Conservation (phyloP, 2,797 vertebrate genomes). For the Glossophaga mutica region DNA sequence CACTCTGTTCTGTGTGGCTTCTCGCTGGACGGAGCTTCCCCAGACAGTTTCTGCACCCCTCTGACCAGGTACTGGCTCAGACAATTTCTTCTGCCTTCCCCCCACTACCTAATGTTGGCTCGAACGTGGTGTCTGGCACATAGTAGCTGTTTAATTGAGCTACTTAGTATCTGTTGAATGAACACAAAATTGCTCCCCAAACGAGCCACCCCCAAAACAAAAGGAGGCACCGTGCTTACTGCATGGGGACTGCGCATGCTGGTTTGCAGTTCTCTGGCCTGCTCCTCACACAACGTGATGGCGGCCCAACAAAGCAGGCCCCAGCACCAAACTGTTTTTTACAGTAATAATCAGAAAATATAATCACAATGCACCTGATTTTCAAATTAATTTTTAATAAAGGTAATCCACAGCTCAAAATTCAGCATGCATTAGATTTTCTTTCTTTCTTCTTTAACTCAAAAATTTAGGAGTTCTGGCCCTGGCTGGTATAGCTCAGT, state of each 20-base stretch:
- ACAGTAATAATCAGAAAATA: background rate
- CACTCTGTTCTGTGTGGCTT: background rate
- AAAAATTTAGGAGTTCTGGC: background rate
- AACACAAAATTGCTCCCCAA: background rate
- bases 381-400: background rate
- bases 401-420: background rate
- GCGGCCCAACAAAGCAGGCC: accelerated
- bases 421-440: background rate
- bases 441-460: background rate
- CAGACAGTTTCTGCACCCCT: background rate
- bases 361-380: background rate
- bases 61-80: background rate
- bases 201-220: background rate
- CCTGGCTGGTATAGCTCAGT: no score
- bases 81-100: background rate
- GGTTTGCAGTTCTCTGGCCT: background rate
- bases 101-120: accelerated
- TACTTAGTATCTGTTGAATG: background rate
- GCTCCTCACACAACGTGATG: accelerated
- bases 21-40: background rate
- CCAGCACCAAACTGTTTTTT: background rate
- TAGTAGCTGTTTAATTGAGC: background rate
- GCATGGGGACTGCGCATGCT: accelerated
- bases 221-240: background rate
- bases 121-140: background rate